Evolutionary conservation across 2,113 vertebrate species (phyloP).

Genomic region (Platycercus adscitus): DNA sequence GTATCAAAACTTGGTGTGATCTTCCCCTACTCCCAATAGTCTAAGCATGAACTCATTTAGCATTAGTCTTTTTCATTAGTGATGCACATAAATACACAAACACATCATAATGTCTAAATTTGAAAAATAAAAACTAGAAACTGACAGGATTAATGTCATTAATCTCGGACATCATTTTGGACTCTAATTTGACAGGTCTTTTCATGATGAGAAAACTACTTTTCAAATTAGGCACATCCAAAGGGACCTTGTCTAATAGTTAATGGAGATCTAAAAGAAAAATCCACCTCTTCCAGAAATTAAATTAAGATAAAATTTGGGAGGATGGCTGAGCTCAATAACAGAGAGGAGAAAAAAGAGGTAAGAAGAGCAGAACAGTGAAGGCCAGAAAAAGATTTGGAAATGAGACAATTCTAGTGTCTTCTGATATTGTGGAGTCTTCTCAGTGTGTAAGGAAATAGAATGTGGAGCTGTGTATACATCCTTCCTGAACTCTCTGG

Average conservation of each 20-base stretch:
- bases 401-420: not conserved
- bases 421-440: not conserved
- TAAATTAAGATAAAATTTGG: not conserved
- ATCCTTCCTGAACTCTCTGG: not conserved
- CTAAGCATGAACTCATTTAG: not conserved
- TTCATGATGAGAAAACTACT: not conserved
- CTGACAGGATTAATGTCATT: not conserved
- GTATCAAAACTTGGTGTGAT: not conserved
- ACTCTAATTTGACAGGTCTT: not conserved
- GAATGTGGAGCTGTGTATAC: not conserved
- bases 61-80: not conserved
- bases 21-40: rapidly evolving
- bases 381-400: not conserved
- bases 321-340: not conserved
- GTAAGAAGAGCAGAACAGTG: not conserved
- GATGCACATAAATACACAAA: not conserved
- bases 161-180: not conserved
- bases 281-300: not conserved
- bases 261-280: not conserved
- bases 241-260: not conserved
- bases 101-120: not conserved
- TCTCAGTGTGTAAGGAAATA: not conserved
- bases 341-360: not conserved
- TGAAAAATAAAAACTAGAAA: not conserved
- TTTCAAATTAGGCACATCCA: not conserved